These are phyloP conservation scores for Homarus gammarus DNA, from an alignment of 2,888 invertebrate genomes.

Conservation along the genomic window DNA sequence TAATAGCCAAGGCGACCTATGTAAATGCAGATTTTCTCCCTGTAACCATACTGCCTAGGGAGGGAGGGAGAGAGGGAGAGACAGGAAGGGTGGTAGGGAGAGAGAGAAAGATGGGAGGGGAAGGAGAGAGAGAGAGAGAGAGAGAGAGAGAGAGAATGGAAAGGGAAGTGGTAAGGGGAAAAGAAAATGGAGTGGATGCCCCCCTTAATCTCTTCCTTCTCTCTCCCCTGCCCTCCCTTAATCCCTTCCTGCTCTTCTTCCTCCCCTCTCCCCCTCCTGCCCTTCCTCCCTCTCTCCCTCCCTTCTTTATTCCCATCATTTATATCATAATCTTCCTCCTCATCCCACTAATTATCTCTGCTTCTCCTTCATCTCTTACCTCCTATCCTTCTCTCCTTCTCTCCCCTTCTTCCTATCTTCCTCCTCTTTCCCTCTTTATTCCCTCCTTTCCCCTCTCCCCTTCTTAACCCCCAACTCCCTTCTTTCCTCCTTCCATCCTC, in stretches of 20 bases:
- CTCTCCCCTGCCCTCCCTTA: background rate
- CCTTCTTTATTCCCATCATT: background rate
- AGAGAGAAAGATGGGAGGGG: background rate
- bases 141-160: background rate
- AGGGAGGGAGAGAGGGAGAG: background rate
- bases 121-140: background rate
- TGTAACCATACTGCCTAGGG: background rate
- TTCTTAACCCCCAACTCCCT: too few species aligned
- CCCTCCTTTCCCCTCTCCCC: too few species aligned
- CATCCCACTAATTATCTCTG: too few species aligned
- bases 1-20: constrained; percentile 41
- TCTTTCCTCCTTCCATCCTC: too few species aligned
- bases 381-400: too few species aligned
- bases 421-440: too few species aligned
- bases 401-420: too few species aligned
- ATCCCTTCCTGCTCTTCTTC: background rate
- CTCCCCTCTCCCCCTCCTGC: background rate
- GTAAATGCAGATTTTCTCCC: constrained; percentile 31
- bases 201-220: background rate
- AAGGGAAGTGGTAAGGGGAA: background rate
- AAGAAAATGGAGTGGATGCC: background rate
- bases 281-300: background rate
- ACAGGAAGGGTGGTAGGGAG: background rate
- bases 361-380: too few species aligned
- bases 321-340: too few species aligned